A percentile compares a stretch with the other conserved stretches of the same genome.
Evolutionary conservation across 35 echinoderm and acorn worm species (phyloP).

Genomic region (Apostichopus japonicus): DNA sequence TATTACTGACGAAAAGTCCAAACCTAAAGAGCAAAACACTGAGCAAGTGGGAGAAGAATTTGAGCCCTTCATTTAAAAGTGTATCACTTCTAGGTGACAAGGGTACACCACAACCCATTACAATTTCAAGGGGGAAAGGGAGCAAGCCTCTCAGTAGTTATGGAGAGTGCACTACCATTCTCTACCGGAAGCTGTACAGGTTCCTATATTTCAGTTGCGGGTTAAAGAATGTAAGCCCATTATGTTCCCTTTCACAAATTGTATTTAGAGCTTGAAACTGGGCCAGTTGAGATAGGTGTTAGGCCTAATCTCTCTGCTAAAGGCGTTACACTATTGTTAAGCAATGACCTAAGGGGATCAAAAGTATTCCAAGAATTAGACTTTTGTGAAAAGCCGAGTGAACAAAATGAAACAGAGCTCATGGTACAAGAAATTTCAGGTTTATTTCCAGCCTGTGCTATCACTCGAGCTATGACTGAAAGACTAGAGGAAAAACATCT

Average conservation of each 20-base stretch:
- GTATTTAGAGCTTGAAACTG: conserved; percentile 10
- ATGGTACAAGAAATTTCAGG: not conserved
- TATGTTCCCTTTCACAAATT: conserved; percentile 9
- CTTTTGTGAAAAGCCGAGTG: not conserved
- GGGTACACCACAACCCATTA: not conserved
- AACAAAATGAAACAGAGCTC: not conserved
- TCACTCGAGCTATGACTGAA: conserved; percentile 46
- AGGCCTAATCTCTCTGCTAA: not conserved
- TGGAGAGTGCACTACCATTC: conserved; percentile 7
- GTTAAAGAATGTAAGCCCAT: not conserved
- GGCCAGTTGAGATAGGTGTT: not conserved
- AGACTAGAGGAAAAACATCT: not conserved
- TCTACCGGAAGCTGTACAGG: not conserved
- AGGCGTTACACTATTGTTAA: not conserved
- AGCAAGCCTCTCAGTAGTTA: not conserved
- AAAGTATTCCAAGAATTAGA: not conserved
- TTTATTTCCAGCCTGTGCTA: conserved; percentile 52
- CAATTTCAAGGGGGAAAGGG: not conserved
- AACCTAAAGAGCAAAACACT: not conserved
- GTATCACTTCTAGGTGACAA: not conserved
- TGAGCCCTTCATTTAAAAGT: not conserved
- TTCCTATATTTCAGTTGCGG: not conserved
- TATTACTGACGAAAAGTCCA: not conserved
- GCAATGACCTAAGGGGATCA: conserved; percentile 42
- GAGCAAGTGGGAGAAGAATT: conserved; percentile 24